phyloP scores from a whole-genome alignment of 2,797 vertebrate genomes.

The Cynodonichthys magdalenae region DNA sequence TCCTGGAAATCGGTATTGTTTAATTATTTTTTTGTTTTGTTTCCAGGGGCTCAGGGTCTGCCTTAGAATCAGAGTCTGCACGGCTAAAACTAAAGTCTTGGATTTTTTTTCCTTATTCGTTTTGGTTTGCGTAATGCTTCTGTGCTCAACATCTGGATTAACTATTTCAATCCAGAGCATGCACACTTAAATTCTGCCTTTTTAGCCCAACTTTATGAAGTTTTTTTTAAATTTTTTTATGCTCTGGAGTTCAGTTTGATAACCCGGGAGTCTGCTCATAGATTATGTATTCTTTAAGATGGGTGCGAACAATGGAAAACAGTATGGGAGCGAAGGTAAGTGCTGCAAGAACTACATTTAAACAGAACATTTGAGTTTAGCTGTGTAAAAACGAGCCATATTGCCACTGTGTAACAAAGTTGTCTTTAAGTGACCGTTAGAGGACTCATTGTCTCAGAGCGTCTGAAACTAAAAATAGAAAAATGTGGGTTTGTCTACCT shows the following conservation, averaged over 20 bases:
- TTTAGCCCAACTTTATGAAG: conserved; percentile 9
- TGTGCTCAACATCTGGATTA: conserved; percentile 79
- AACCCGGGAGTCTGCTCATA: conserved; percentile 56
- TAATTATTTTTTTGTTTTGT: not conserved
- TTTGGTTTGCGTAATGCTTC: conserved; percentile 64
- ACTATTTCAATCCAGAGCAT: conserved; percentile 72
- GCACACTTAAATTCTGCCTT: conserved; percentile 25
- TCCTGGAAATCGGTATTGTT: conserved; percentile 5
- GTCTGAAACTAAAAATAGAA: not conserved
- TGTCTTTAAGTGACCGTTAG: not conserved
- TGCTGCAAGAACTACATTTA: conserved; percentile 33
- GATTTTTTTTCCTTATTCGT: conserved; percentile 7
- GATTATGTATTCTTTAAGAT: conserved; percentile 94
- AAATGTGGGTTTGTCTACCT: not conserved
- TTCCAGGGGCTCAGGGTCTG: not conserved
- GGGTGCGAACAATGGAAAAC: conserved; percentile 99
- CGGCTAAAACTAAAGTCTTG: conserved; percentile 47
- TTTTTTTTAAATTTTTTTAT: conserved; percentile 1
- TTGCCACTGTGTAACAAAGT: not conserved
- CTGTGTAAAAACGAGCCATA: not conserved
- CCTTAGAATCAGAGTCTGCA: conserved; percentile 33
- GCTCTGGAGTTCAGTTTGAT: conserved; percentile 51
- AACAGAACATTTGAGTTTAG: not conserved
- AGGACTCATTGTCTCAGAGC: not conserved
- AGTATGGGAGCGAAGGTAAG: conserved; percentile 97